A percentile compares a stretch with the other conserved stretches of the same genome.
phyloP scores from a whole-genome alignment of 2,113 vertebrate genomes.

The Pangasianodon hypophthalmus region DNA sequence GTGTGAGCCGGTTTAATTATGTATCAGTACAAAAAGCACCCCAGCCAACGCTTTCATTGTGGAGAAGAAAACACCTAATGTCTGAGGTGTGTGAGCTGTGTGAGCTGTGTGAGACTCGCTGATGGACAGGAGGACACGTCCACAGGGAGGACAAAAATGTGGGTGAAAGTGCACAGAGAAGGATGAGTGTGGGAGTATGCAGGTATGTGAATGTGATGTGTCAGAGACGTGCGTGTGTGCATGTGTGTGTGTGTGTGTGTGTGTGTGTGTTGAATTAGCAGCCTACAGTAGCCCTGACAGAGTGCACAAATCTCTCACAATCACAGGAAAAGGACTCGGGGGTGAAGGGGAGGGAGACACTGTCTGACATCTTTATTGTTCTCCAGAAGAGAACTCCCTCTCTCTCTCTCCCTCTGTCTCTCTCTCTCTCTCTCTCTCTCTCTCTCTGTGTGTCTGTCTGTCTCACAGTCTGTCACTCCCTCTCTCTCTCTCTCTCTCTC shows the following conservation, averaged over 20 bases:
- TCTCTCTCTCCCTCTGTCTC: constrained; percentile 54
- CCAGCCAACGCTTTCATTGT: background rate
- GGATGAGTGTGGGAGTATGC: constrained; percentile 14
- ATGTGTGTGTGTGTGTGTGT: background rate
- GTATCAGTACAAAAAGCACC: background rate
- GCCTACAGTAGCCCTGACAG: constrained; percentile 27
- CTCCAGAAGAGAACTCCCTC: constrained; percentile 51
- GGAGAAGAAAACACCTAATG: background rate
- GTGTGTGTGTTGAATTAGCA: background rate
- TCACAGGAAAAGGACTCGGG: constrained; percentile 88
- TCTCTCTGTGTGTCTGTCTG: too few relatives aligned
- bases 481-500: background rate
- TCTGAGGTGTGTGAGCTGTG: background rate
- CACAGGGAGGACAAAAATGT: background rate
- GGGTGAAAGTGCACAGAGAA: constrained; percentile 3
- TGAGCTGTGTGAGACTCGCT: background rate
- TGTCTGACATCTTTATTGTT: constrained; percentile 86
- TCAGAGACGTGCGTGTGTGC: constrained; percentile 32
- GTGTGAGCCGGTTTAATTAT: background rate
- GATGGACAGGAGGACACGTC: constrained; percentile 4
- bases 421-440: background rate
- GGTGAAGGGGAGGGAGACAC: constrained; percentile 75
- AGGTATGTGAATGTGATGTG: constrained; percentile 25
- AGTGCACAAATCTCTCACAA: constrained; percentile 73
- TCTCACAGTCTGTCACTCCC: background rate